Base-by-base conservation (phyloP, 2,888 invertebrate species). In the Galerucella calmariensis region DNA sequence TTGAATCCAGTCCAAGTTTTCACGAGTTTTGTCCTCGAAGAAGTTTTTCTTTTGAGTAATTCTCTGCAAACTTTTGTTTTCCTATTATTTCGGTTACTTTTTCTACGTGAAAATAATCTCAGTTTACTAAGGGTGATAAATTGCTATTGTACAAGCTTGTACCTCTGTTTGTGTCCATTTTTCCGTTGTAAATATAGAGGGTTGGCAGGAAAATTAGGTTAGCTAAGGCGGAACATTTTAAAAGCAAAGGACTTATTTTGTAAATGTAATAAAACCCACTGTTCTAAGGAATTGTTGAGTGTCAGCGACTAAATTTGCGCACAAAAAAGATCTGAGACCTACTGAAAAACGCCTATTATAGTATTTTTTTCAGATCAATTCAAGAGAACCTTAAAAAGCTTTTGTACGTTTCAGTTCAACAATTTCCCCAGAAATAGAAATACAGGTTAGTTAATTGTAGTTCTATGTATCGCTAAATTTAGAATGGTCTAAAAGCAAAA, bases 31-130 rank as follows among this genome's bases (percentile, higher is more conserved):
- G 71, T 71, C 65, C 71, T 71, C 71, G 65, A 71, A 48, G 65
- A 71, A 71, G 56, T 71, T 71, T 71, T 71, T 70, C 69, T 70
- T 65, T 51, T 41, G 56, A 65, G 71, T 41, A 71, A 65, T 71
- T 71, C 71, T 62, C 71, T 20, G 41, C 56, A 58, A 71, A 71
- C 71, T 71, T 70, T 70, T 71, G 71, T 71, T 71, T 71, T 71
- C 65, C 71, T 71, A 71, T 71, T 71, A 70, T 70, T 70, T 70
- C 63, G 48, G 70, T 70, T 70, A 71, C 71, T 71, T 71, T 71
- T 71, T 71, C 71, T 71, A 71, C 56, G 65, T 71, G 65, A 53
- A 71, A 65, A 71, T 71, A 71, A 71, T 71, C 56, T 71, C 71
- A 71, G 65, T 71, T 71, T 65, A 71, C 70, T 71, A 71, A 71